Conservation (phyloP, 2,888 invertebrate species). For the Nymphalis polychloros region DNA sequence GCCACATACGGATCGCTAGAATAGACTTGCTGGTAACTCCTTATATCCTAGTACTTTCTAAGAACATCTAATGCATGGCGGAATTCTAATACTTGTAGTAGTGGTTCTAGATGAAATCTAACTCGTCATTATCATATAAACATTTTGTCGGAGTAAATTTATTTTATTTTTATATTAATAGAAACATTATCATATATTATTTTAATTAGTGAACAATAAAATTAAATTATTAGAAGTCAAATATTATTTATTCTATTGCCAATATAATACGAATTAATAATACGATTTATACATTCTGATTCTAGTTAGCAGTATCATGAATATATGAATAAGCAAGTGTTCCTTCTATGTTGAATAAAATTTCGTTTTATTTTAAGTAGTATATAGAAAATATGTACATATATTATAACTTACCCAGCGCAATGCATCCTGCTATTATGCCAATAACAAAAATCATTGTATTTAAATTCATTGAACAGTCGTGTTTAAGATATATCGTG, state of each 20-base stretch:
- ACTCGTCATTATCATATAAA: conserved; percentile 1
- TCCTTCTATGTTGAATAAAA: too few relatives aligned
- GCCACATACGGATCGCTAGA: conserved; percentile 60
- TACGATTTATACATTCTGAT: too few relatives aligned
- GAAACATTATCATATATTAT: background rate
- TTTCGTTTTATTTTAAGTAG: too few relatives aligned
- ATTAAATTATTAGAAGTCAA: background rate
- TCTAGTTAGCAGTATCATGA: too few relatives aligned
- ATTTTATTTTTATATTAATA: background rate
- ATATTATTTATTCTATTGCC: background rate
- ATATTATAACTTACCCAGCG: conserved; percentile 39
- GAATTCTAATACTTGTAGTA: conserved; percentile 57
- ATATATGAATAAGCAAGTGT: too few relatives aligned
- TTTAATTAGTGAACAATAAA: background rate
- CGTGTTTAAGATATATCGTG: conserved; percentile 35
- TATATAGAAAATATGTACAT: background rate
- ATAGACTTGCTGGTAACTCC: conserved; percentile 62
- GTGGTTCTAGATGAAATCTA: conserved; percentile 4
- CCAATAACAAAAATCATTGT: conserved; percentile 51
- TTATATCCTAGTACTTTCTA: conserved; percentile 78
- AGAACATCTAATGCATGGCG: conserved; percentile 78
- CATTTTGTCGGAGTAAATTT: background rate
- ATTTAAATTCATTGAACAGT: conserved; percentile 55
- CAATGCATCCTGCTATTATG: conserved; percentile 39
- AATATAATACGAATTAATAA: too few relatives aligned